Evolutionary conservation across 2,113 vertebrate species (phyloP).

Genomic region (Lampris megalopsis): DNA sequence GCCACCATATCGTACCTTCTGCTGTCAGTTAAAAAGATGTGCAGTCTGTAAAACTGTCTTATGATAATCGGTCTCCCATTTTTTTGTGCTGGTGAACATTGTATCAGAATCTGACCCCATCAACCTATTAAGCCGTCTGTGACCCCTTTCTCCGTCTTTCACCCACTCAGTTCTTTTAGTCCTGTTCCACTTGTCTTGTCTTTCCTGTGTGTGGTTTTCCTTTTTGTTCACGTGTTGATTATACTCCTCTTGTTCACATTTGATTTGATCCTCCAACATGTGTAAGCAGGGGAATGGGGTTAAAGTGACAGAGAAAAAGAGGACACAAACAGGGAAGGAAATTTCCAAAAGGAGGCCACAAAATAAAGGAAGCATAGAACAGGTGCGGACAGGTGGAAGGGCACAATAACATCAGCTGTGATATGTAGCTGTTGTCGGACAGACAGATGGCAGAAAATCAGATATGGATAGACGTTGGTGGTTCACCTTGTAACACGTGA

Average conservation of each 20-base stretch:
- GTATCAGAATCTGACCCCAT: no score
- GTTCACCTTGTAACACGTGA: conserved; percentile 62
- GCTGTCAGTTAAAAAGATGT: conserved; percentile 22
- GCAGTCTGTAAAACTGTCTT: conserved; percentile 28
- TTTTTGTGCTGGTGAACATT: conserved; percentile 3
- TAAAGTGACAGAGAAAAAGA: background rate
- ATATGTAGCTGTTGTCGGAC: conserved; percentile 29
- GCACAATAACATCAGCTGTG: conserved; percentile 29
- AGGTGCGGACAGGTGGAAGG: conserved; percentile 23
- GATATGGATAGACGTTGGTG: no score
- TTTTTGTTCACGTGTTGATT: no score
- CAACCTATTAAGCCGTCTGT: no score
- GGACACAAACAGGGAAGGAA: background rate
- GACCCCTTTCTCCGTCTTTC: no score
- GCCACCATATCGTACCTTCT: conserved; percentile 40
- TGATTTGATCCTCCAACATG: no score
- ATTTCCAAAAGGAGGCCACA: background rate
- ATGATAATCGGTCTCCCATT: background rate
- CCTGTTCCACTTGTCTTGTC: no score
- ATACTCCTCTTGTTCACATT: no score
- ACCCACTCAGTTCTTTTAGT: no score
- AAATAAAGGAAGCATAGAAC: conserved; percentile 13
- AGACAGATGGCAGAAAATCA: background rate
- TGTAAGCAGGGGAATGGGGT: background rate
- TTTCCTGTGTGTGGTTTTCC: no score